Conservation (phyloP, 2,113 vertebrate genomes). For the Pluvialis apricaria region DNA sequence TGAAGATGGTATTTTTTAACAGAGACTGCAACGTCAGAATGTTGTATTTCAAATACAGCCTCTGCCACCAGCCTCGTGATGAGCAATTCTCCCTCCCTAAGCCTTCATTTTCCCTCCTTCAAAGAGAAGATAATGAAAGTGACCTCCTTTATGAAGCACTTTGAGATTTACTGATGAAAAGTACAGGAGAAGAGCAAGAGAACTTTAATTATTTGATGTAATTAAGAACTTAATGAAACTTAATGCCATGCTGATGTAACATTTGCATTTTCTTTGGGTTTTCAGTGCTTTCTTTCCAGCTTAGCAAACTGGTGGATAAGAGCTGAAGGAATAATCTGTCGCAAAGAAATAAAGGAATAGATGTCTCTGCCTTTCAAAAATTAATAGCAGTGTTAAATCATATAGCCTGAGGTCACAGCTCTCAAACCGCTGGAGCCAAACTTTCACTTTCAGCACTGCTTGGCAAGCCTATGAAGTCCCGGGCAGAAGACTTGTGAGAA, state of each 20-base stretch:
- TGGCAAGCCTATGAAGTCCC: neutral
- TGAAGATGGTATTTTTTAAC: neutral
- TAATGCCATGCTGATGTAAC: neutral
- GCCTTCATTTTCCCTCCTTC: neutral
- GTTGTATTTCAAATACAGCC: neutral
- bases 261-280: neutral
- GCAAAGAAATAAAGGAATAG: neutral
- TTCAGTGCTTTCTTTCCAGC: neutral
- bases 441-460: neutral
- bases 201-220: neutral
- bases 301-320: neutral
- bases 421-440: neutral
- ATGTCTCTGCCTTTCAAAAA: neutral
- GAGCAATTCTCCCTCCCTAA: neutral
- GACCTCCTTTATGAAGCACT: neutral
- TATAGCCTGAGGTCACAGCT: neutral
- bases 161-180: neutral
- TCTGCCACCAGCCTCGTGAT: neutral
- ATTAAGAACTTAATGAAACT: neutral
- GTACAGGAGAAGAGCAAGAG: neutral
- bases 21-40: accelerated
- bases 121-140: neutral
- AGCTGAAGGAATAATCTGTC: neutral
- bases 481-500: neutral
- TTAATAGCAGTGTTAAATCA: neutral